Base-by-base conservation (phyloP, 2,113 vertebrate species). In the Desmodus rotundus region DNA sequence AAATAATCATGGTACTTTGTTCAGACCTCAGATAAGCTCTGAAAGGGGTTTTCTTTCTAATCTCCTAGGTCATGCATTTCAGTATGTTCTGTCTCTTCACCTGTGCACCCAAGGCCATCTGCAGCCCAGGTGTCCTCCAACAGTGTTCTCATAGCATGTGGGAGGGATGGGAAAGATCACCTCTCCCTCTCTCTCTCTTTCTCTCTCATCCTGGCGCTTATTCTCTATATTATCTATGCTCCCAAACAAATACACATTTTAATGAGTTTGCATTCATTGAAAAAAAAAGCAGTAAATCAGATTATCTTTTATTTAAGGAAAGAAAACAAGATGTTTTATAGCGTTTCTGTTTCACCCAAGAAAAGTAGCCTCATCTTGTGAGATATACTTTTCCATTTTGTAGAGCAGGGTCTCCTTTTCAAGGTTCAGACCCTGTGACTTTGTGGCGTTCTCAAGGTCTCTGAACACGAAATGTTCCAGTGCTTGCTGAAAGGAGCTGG, bases 241-340 rank as follows among this genome's bases (percentile, higher is more conserved):
- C 50, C 28, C 58, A 89, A 86, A 83, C 11, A 65, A 26, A 45
- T 41, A 24, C 58, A 56, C 70, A 38, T 87, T 36, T 87, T 56
- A 90, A 43, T 58, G 31, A 33, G 24, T 54, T 78, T 68, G 33
- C 9, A 45, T 68, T 50, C 77, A 72, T 38, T 2, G 26, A 36
- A 82, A 54, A 43, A 43, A 50, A 65, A 68, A 54, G 3, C 5
- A 76, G 1, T 80, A 84, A 56, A 19, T 95, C 11, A 93, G 76
- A 93, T 52, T 92, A 13, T 91, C 56, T 81, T 95, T 74, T 72
- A 70, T 87, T 86, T 93, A 85, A 70, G 78, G 73, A 61, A 84
- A 72, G 22, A 78, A 95, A 91, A 50, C 17, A 88, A 90, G 77
- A 52, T n/a, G 33, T 4, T 47, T 65, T 70, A 22, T 56, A 82